Percentiles rank a stretch among this genome's conserved stretches.
phyloP scores from a whole-genome alignment of 92 coral and sea anemone genomes.

The Epizoanthus stellaris region DNA sequence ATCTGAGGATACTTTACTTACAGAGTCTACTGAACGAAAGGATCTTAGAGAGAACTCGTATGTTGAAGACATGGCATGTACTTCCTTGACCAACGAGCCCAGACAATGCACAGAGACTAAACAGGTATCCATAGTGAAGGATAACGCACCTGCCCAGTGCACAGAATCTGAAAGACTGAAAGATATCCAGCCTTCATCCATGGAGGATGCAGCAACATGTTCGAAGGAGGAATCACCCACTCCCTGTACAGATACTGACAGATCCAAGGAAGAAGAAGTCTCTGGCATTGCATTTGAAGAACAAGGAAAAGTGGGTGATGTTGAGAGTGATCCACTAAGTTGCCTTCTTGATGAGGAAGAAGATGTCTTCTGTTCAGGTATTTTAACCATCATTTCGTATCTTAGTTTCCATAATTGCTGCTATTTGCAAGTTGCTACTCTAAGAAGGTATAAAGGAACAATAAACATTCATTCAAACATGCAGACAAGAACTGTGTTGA shows the following conservation, averaged over 20 bases:
- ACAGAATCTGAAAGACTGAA: background rate
- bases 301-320: conserved; percentile 4
- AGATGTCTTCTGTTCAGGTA: conserved; percentile 35
- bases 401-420: background rate
- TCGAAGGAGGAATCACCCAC: background rate
- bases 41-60: background rate
- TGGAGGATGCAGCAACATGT: background rate
- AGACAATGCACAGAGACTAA: background rate
- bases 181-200: background rate
- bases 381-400: too few relatives aligned
- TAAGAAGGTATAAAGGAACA: background rate
- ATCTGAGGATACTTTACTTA: background rate
- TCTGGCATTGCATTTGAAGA: conserved; percentile 15
- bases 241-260: conserved; percentile 19
- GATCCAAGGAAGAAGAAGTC: background rate
- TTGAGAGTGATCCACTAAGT: background rate
- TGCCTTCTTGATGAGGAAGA: conserved; percentile 2
- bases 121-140: too few relatives aligned
- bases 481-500: too few relatives aligned
- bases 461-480: too few relatives aligned
- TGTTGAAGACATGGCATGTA: background rate
- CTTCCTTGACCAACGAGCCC: background rate
- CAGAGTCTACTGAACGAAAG: background rate
- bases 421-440: background rate
- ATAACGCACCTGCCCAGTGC: too few relatives aligned